Base-by-base conservation (phyloP, 2,797 vertebrate species). In the Podarcis lilfordi region DNA sequence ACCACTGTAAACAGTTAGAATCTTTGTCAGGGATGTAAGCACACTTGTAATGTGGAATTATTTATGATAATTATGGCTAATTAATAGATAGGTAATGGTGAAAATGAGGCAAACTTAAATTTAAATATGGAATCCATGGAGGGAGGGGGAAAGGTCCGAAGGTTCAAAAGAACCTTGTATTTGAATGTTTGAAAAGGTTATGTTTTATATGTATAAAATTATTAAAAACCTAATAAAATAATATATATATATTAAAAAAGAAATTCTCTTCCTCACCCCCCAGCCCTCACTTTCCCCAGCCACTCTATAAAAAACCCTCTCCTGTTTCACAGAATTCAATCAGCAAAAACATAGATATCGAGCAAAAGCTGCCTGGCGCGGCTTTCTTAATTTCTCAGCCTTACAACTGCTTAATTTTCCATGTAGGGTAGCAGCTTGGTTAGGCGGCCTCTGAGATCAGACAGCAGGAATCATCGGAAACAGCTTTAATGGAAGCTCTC, bases 321-420 rank as follows among this genome's bases (percentile, higher is more conserved):
- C 10, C 40, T 8, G 4, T 69, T 84, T 86, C 11, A 2, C 64
- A 75, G n/a, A 13, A 32, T 27, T 29, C 0, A 0, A 19, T 32
- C 78, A 88, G 68, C 27, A 68, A 80, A 86, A 55, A 55, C 50
- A 15, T 3, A 55, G 29, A n/a, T 55, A 17, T 0, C 0, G 3
- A 32, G 71, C 40, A 0, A 21, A 69, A 79, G 2, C 61, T 84
- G 19, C 50, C 25, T 2, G 0, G 8, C 0, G 1, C 55, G 13
- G 2, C 66, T 76, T 37, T 0, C 7, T 80, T 83, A 64, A 17
- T 74, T 88, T 74, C 80, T 86, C 7, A 2, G 59, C 69, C 35
- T 40, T 1, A 0, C 8, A 55, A 32, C 61, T 11, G 15, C 79
- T 55, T 40, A 17, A n/a, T 75, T 59, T 66, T 68, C 37, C 23